Percentiles rank a stretch among this genome's conserved stretches.
phyloP scores from a whole-genome alignment of 2,113 vertebrate species.

The Beaufortia kweichowensis region DNA sequence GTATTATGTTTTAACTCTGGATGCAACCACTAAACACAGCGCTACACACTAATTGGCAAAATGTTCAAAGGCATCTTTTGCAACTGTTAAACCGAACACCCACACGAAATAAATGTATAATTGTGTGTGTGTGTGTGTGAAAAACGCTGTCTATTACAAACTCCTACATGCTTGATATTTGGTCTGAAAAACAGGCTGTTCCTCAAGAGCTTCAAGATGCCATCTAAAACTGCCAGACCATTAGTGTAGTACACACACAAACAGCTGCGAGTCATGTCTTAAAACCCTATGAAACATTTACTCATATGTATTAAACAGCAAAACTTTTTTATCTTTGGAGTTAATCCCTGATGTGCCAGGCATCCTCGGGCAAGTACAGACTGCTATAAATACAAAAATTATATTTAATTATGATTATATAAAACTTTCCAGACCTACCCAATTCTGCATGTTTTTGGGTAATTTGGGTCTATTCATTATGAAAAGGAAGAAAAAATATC shows the following conservation, averaged over 20 bases:
- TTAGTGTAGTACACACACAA: conserved; percentile 23
- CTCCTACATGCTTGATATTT: conserved; percentile 36
- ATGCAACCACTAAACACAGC: conserved; percentile 12
- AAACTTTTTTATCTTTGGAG: conserved; percentile 2
- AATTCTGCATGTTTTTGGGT: neutral
- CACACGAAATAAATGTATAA: conserved; percentile 12
- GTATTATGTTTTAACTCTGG: conserved; percentile 9
- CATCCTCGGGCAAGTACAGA: neutral
- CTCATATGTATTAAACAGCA: conserved; percentile 2
- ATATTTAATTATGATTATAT: too few relatives aligned
- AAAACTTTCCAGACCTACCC: too few relatives aligned
- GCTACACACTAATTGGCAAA: conserved; percentile 32
- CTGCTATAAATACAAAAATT: neutral
- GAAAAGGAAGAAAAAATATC: too few relatives aligned
- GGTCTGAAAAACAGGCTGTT: conserved; percentile 11
- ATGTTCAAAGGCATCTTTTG: conserved; percentile 33
- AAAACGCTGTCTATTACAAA: conserved; percentile 12
- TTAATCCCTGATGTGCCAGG: neutral
- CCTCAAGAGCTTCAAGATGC: neutral
- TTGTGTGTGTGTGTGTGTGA: neutral
- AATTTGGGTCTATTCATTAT: too few relatives aligned
- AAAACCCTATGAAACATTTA: neutral
- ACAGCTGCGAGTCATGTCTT: conserved; percentile 15
- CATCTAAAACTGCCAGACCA: conserved; percentile 3
- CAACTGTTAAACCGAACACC: conserved; percentile 15